phyloP scores from a whole-genome alignment of 2,797 vertebrate species.

The Melanotaenia nigrans region DNA sequence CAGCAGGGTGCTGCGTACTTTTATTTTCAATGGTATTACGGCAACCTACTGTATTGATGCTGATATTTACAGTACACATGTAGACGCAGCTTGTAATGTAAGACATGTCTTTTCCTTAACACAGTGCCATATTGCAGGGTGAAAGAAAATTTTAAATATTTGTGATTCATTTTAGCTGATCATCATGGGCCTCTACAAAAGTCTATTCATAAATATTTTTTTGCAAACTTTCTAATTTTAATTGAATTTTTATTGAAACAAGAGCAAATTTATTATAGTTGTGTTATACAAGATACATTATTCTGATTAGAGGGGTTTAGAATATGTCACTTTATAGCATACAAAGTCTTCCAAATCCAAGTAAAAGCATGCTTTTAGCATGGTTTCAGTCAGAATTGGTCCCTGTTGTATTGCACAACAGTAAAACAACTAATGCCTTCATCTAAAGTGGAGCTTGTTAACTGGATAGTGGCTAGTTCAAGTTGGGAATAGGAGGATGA shows the following conservation, averaged over 20 bases:
- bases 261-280: slow-evolving; percentile 66
- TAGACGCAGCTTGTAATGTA: slow-evolving; percentile 65
- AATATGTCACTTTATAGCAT: slow-evolving; percentile 51
- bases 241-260: slow-evolving; percentile 62
- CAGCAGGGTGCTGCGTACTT: slow-evolving; percentile 82
- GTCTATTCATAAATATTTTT: slow-evolving; percentile 54
- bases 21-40: slow-evolving; percentile 73
- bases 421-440: slow-evolving; percentile 68
- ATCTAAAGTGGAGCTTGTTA: slow-evolving; percentile 63
- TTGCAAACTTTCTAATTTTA: slow-evolving; percentile 53
- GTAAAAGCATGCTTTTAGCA: slow-evolving; percentile 72
- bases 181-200: slow-evolving; percentile 61
- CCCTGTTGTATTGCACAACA: slow-evolving; percentile 80
- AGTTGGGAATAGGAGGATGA: slow-evolving; percentile 51
- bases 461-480: slow-evolving; percentile 65
- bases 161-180: slow-evolving; percentile 46
- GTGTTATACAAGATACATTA: slow-evolving; percentile 58
- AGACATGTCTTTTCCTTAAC: slow-evolving; percentile 68
- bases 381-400: slow-evolving; percentile 82
- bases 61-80: slow-evolving; percentile 75
- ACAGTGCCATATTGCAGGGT: slow-evolving; percentile 57
- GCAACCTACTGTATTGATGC: slow-evolving; percentile 74
- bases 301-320: slow-evolving; percentile 50
- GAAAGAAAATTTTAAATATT: slow-evolving; percentile 23
- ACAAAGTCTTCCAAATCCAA: slow-evolving; percentile 58